These are phyloP conservation scores for Callipepla californica DNA, from an alignment of 2,113 vertebrate species.

Conservation along the genomic window DNA sequence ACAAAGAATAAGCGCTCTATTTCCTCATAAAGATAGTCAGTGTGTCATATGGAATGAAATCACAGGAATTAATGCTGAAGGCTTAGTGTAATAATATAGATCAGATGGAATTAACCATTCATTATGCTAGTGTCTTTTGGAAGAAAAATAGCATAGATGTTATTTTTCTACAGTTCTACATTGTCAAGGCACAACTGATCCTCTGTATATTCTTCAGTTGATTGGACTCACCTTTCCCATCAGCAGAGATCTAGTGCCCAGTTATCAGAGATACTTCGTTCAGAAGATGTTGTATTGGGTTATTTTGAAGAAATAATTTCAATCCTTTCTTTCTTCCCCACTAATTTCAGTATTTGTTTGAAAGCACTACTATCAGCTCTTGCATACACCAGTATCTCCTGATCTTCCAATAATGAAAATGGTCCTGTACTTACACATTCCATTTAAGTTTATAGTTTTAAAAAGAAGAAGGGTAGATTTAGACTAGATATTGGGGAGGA, in stretches of 20 bases:
- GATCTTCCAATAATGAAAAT: neutral
- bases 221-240: neutral
- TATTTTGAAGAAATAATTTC: neutral
- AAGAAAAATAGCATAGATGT: neutral
- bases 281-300: neutral
- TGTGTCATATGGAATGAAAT: neutral
- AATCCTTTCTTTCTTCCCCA: neutral
- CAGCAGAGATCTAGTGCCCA: neutral
- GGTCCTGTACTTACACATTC: neutral
- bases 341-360: neutral
- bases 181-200: neutral
- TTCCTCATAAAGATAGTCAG: neutral
- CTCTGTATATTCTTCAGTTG: neutral
- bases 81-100: neutral
- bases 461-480: neutral
- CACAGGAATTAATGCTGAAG: neutral
- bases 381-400: neutral
- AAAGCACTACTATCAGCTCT: neutral
- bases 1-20: rapidly evolving
- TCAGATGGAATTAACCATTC: neutral
- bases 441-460: neutral
- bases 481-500: neutral
- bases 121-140: neutral
- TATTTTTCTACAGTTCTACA: neutral
- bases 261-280: neutral